Evolutionary conservation across 2,888 invertebrate species (phyloP), one percentile per base, ranked within the genome.

Genomic region (Drosophila sordidula): DNA sequence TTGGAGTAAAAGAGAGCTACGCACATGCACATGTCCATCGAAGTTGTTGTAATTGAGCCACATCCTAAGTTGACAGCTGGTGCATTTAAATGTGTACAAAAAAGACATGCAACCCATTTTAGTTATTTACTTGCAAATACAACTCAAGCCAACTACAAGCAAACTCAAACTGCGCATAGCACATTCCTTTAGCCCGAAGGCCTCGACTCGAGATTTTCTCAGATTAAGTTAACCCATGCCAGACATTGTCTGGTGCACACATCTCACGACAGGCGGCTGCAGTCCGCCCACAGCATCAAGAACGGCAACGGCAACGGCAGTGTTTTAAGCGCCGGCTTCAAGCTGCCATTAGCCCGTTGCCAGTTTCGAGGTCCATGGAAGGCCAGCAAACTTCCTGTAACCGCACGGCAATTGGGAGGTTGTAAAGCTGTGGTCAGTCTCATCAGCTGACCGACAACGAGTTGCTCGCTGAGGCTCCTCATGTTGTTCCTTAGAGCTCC

Each of bases 251-350:
- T 67, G 55, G 22, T 44, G 42, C 51, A 39, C 47, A 59, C 63
- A 61, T 64, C 68, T 78, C 82, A 81, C 82, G 82, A 78, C 67
- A 56, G 34, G 34, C 34, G 34, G 4, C 12, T 34, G 34, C 34
- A 34, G 34, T 34, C 12, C 34, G 11, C 34, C 70, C 25, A 22
- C 56, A 34, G 9, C 44, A 57, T n/a, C 56, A 56, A 47, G 49
- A 59, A 52, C 67, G 66, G 59, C 46, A 70, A 42, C 56, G 62
- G 59, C 41, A 70, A 42, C 56, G 65, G 62, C 41, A 34, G 38
- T 18, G 46, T 46, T 79, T 72, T 61, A 66, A 54, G 75, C 75
- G 73, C 63, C 59, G 51, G 54, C 36, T 45, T 36, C 29, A 9
- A 29, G 29, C 29, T 29, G 29, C 3, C 29, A 29, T 29, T 9